Percentiles rank a stretch among this genome's conserved stretches.
These are phyloP conservation scores for Dendrolimus pini DNA, from an alignment of 2,888 invertebrate genomes.

Conservation along the genomic window DNA sequence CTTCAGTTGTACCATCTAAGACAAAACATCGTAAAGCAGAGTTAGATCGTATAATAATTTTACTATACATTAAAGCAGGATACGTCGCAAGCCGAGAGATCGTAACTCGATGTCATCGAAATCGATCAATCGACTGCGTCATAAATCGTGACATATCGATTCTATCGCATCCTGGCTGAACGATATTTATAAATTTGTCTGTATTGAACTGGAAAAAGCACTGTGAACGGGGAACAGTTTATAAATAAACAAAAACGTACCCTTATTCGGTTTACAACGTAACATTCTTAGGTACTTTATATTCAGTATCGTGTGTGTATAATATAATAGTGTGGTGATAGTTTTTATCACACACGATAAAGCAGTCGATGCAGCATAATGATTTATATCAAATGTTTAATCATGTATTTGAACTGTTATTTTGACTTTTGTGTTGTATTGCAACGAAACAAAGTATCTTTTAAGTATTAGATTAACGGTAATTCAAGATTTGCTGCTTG, in stretches of 20 bases:
- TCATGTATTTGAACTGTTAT: no score
- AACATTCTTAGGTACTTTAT: conserved; percentile 39
- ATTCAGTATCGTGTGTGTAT: conserved; percentile 9
- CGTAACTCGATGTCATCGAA: conserved; percentile 59
- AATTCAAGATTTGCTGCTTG: no score
- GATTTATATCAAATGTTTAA: no score
- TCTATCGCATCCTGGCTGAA: conserved; percentile 62
- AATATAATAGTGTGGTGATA: not conserved
- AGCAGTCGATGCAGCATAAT: not conserved
- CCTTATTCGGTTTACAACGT: conserved; percentile 57
- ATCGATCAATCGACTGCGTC: conserved; percentile 63
- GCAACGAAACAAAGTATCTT: no score
- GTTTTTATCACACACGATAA: not conserved
- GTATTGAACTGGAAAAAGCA: conserved; percentile 58
- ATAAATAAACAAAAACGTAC: conserved; percentile 71
- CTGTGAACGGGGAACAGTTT: conserved; percentile 42
- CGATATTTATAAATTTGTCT: conserved; percentile 76
- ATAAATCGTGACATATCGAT: conserved; percentile 69
- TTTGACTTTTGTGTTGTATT: no score
- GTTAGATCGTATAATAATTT: not conserved
- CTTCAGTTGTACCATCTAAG: not conserved
- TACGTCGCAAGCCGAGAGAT: conserved; percentile 32
- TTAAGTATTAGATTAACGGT: no score
- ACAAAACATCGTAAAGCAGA: not conserved
- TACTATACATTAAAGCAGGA: conserved; percentile 2